A percentile compares a stretch with the other conserved stretches of the same genome.
These are phyloP conservation scores for Drosophila navojoa DNA, from an alignment of 1,140 invertebrate species.

Conservation along the genomic window DNA sequence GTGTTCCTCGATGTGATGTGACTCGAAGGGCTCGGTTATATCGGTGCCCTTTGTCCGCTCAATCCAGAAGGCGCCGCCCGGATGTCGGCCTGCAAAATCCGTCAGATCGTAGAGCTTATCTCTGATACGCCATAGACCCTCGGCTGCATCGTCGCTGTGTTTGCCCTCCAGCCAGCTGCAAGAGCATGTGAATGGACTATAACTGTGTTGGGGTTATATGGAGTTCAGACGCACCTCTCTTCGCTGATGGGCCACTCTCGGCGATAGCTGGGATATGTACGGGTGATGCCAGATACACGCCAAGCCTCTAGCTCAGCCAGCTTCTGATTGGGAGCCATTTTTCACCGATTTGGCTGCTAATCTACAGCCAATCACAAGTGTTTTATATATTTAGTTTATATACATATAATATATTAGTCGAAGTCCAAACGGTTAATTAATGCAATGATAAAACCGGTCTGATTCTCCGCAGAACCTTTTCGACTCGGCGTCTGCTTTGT, in stretches of 20 bases:
- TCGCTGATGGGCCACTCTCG: constrained; percentile 24
- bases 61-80: constrained; percentile 92
- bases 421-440: constrained; percentile 36
- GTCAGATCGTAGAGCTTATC: constrained; percentile 90
- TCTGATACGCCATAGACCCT: constrained; percentile 91
- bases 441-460: constrained; percentile 44
- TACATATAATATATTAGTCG: neutral
- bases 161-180: constrained; percentile 87
- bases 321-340: constrained; percentile 56
- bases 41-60: constrained; percentile 89
- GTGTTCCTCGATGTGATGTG: constrained; percentile 86
- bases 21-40: constrained; percentile 91
- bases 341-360: neutral
- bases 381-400: neutral
- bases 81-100: constrained; percentile 88
- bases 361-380: constrained; percentile 7
- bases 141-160: constrained; percentile 88
- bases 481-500: constrained; percentile 44
- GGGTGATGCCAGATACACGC: constrained; percentile 62
- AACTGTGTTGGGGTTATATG: neutral
- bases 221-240: constrained; percentile 44
- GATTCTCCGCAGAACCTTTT: constrained; percentile 6
- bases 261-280: constrained; percentile 66
- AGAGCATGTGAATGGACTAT: neutral
- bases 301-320: constrained; percentile 43